A percentile compares a stretch with the other conserved stretches of the same genome.
Evolutionary conservation across 2,888 invertebrate species (phyloP).

Genomic region (Drosophila mercatorum): DNA sequence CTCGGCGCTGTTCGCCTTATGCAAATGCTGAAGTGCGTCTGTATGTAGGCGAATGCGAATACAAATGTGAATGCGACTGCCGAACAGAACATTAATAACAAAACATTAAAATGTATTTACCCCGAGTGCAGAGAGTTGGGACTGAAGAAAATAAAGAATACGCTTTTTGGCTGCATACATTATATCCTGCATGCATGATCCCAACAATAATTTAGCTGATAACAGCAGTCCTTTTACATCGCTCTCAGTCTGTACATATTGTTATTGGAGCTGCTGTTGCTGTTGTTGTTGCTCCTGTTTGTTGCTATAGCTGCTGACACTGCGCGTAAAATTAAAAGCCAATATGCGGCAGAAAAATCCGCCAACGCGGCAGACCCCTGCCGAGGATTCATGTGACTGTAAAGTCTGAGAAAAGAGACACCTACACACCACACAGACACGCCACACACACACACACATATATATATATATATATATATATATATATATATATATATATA

Average conservation of each 20-base stretch:
- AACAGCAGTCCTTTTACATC: constrained; percentile 43
- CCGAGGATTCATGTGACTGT: constrained; percentile 28
- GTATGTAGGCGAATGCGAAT: not conserved
- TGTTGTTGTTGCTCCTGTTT: constrained; percentile 12
- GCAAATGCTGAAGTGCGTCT: constrained; percentile 21
- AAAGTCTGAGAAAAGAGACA: constrained; percentile 24
- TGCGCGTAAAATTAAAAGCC: constrained; percentile 75
- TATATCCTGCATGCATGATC: constrained; percentile 53
- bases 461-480: constrained; percentile 7
- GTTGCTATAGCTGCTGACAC: constrained; percentile 64
- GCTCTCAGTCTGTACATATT: not conserved
- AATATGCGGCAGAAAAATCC: constrained; percentile 72
- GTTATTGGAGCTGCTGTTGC: not conserved
- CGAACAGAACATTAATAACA: constrained; percentile 53
- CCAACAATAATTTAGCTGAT: constrained; percentile 67
- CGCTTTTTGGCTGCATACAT: constrained; percentile 24
- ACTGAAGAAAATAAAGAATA: constrained; percentile 2
- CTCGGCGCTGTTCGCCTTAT: constrained; percentile 18
- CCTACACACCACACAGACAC: constrained; percentile 8
- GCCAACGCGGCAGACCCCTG: constrained; percentile 61
- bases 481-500: constrained; percentile 8
- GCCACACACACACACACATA: not conserved
- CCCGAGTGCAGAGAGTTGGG: constrained; percentile 13
- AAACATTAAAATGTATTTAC: constrained; percentile 50
- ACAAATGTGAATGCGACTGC: constrained; percentile 14